These are phyloP conservation scores for Clarias laeviceps DNA, from an alignment of 2,797 vertebrate genomes.

Conservation along the genomic window DNA sequence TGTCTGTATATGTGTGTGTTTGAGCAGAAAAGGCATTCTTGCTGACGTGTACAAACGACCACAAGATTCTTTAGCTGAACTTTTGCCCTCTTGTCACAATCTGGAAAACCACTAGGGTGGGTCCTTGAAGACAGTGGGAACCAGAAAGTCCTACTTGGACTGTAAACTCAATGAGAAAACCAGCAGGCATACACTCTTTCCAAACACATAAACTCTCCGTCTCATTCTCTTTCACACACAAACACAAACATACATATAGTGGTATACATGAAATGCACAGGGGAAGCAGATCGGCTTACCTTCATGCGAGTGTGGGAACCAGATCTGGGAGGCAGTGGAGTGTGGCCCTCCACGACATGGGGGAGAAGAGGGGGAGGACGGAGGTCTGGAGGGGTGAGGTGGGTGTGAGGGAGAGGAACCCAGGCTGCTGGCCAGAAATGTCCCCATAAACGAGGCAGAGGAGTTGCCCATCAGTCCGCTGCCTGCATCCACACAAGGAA, in stretches of 20 bases:
- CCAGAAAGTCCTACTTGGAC: slow-evolving; percentile 34
- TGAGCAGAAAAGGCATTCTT: slow-evolving; percentile 64
- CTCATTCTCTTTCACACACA: not conserved
- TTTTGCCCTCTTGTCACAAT: slow-evolving; percentile 67
- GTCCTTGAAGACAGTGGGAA: slow-evolving; percentile 54
- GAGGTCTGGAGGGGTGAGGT: slow-evolving; percentile 82
- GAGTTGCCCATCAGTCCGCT: slow-evolving; percentile 93
- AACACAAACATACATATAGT: slow-evolving; percentile 17
- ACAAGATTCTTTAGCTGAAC: slow-evolving; percentile 75
- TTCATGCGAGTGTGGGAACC: slow-evolving; percentile 97
- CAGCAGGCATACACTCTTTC: slow-evolving; percentile 15
- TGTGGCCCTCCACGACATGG: slow-evolving; percentile 88
- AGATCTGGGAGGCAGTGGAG: slow-evolving; percentile 92
- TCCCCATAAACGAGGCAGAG: slow-evolving; percentile 94
- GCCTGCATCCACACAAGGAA: slow-evolving; percentile 71
- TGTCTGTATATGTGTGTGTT: slow-evolving; percentile 43
- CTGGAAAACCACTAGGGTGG: slow-evolving; percentile 62
- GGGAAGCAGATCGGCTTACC: slow-evolving; percentile 73
- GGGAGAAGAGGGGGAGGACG: slow-evolving; percentile 88
- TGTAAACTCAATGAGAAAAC: slow-evolving; percentile 34
- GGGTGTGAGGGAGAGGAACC: slow-evolving; percentile 86
- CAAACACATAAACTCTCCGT: not conserved
- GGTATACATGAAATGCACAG: not conserved
- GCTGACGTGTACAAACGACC: slow-evolving; percentile 70
- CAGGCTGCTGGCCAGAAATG: slow-evolving; percentile 93